Percentiles rank a stretch among this genome's conserved stretches.
Conservation (phyloP, 1,140 invertebrate species). For the Yoshiicerus persimilis region DNA sequence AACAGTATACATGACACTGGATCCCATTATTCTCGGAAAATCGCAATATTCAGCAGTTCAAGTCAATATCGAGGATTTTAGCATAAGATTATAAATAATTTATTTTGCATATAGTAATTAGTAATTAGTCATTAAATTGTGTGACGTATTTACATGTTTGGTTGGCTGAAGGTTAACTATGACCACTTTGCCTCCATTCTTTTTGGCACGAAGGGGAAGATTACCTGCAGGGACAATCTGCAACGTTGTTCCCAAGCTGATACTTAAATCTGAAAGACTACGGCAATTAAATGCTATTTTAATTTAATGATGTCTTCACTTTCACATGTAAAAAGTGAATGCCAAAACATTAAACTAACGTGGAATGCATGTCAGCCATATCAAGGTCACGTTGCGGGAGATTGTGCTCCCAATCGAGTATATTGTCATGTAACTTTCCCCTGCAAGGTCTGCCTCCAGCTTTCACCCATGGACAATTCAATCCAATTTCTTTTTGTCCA, state of each 20-base stretch:
- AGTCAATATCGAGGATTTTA: no score
- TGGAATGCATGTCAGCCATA: slow-evolving; percentile 82
- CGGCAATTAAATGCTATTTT: slow-evolving; percentile 42
- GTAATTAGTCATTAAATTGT: no score
- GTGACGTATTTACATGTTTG: no score
- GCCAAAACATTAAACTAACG: slow-evolving; percentile 59
- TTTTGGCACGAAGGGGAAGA: slow-evolving; percentile 83
- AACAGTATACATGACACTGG: no score
- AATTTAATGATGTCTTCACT: not conserved
- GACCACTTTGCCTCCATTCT: slow-evolving; percentile 83
- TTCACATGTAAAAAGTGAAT: slow-evolving; percentile 16
- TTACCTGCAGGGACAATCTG: slow-evolving; percentile 97
- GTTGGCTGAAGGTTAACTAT: slow-evolving; percentile 97
- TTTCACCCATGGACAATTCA: slow-evolving; percentile 66
- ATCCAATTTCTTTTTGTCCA: slow-evolving; percentile 83
- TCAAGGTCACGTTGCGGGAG: slow-evolving; percentile 87
- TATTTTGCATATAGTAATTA: no score
- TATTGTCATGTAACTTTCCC: slow-evolving; percentile 85
- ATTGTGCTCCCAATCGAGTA: slow-evolving; percentile 98
- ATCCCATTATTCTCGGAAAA: no score
- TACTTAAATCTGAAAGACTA: slow-evolving; percentile 84
- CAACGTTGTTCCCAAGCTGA: slow-evolving; percentile 92
- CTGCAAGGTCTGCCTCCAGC: slow-evolving; percentile 71
- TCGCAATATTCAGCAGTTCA: no score
- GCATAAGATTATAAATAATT: no score